phyloP scores from a whole-genome alignment of 2,113 vertebrate genomes.

The Upupa epops region DNA sequence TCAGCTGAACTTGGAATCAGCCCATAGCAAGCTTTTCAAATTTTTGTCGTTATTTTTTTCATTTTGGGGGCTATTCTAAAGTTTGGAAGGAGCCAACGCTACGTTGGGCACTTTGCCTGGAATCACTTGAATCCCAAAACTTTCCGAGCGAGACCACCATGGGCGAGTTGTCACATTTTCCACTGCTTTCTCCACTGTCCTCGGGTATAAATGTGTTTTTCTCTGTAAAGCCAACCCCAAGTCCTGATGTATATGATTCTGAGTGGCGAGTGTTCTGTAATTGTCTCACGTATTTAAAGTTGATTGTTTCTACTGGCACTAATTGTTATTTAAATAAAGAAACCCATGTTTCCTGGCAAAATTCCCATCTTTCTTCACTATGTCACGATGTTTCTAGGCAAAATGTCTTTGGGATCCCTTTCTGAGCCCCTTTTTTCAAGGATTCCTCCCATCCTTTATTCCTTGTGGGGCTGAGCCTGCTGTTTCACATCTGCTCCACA shows the following conservation, averaged over 20 bases:
- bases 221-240: slow-evolving; percentile 31
- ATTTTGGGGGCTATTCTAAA: slow-evolving; percentile 60
- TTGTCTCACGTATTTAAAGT: slow-evolving; percentile 77
- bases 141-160: slow-evolving; percentile 75
- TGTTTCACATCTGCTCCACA: neutral
- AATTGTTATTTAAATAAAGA: slow-evolving; percentile 84
- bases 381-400: neutral
- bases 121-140: slow-evolving; percentile 85
- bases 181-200: slow-evolving; percentile 67
- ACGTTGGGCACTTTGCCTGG: slow-evolving; percentile 80
- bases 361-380: slow-evolving; percentile 10
- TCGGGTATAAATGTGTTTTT: slow-evolving; percentile 65
- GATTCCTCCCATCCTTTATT: neutral
- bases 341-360: slow-evolving; percentile 55
- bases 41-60: too few species aligned
- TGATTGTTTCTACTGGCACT: slow-evolving; percentile 72
- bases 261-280: slow-evolving; percentile 74
- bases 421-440: neutral
- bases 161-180: slow-evolving; percentile 78
- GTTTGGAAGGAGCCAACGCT: slow-evolving; percentile 77
- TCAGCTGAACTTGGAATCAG: slow-evolving; percentile 50
- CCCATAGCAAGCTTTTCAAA: slow-evolving; percentile 61
- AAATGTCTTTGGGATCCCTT: neutral
- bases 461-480: neutral
- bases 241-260: slow-evolving; percentile 69